Percentiles rank a stretch among this genome's conserved stretches.
Evolutionary conservation across 2,888 invertebrate genomes (phyloP).

Genomic region (Petrophora chlorosata): DNA sequence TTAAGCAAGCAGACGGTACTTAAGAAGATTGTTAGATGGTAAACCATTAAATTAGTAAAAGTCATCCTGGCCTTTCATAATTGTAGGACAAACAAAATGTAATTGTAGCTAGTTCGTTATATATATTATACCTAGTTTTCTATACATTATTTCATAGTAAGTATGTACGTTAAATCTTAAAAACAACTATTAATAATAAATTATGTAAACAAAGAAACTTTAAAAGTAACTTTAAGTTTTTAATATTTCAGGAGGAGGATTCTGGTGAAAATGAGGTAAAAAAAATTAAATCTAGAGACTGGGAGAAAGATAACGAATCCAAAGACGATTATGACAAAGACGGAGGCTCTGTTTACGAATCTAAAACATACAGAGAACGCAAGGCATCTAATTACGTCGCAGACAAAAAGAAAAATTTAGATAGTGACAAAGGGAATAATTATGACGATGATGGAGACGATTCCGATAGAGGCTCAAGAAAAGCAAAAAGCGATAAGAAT

Average conservation of each 20-base stretch:
- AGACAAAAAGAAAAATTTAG: constrained; percentile 77
- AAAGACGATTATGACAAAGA: constrained; percentile 71
- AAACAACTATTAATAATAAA: too few relatives aligned
- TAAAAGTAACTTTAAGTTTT: background rate
- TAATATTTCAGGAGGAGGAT: constrained; percentile 70
- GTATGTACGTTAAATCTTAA: too few relatives aligned
- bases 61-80: too few relatives aligned
- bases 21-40: too few relatives aligned
- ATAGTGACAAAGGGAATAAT: constrained; percentile 71
- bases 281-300: constrained; percentile 76
- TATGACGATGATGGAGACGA: constrained; percentile 75
- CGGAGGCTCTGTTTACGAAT: constrained; percentile 67
- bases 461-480: constrained; percentile 61
- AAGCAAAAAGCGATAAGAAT: constrained; percentile 70
- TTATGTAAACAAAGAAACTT: background rate
- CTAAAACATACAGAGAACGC: constrained; percentile 72
- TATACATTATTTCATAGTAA: too few relatives aligned
- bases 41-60: too few relatives aligned
- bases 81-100: too few relatives aligned
- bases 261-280: constrained; percentile 70
- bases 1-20: too few relatives aligned
- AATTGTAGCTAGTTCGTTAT: too few relatives aligned
- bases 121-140: too few relatives aligned
- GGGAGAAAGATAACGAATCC: constrained; percentile 72
- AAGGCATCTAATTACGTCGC: constrained; percentile 60